These are phyloP conservation scores for Panzeria rudis DNA, from an alignment of 2,888 invertebrate genomes.

Conservation along the genomic window DNA sequence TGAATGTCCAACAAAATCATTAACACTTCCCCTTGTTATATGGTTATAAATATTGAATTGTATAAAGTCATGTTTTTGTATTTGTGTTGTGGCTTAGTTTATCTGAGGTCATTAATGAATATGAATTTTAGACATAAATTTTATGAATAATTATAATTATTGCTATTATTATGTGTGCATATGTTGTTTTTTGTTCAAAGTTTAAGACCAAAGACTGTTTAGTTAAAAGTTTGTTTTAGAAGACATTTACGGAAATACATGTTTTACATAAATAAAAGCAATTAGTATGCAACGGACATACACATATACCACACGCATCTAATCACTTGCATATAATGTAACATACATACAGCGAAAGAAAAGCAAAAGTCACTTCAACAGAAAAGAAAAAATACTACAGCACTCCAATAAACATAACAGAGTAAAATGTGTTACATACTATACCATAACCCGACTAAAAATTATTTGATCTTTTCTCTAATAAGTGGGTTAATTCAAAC, in stretches of 20 bases:
- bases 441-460: too few relatives aligned
- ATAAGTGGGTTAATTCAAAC: too few relatives aligned
- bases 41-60: slow-evolving; percentile 41
- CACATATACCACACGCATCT: slow-evolving; percentile 8
- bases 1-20: slow-evolving; percentile 43
- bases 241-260: slow-evolving; percentile 58
- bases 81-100: slow-evolving; percentile 2
- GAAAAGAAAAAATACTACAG: too few relatives aligned
- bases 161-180: slow-evolving; percentile 24
- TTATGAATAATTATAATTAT: slow-evolving; percentile 71
- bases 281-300: slow-evolving; percentile 52
- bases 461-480: too few relatives aligned
- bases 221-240: slow-evolving; percentile 34
- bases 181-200: slow-evolving; percentile 19
- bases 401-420: too few relatives aligned
- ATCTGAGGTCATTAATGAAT: slow-evolving; percentile 40
- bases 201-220: slow-evolving; percentile 31
- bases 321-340: neutral
- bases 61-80: neutral
- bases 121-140: slow-evolving; percentile 58
- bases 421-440: too few relatives aligned
- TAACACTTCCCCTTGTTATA: slow-evolving; percentile 48
- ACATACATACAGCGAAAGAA: neutral
- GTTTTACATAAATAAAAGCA: slow-evolving; percentile 45
- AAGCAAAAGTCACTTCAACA: too few relatives aligned